phyloP scores from a whole-genome alignment of 2,797 vertebrate species.

The Harpagifer antarcticus region DNA sequence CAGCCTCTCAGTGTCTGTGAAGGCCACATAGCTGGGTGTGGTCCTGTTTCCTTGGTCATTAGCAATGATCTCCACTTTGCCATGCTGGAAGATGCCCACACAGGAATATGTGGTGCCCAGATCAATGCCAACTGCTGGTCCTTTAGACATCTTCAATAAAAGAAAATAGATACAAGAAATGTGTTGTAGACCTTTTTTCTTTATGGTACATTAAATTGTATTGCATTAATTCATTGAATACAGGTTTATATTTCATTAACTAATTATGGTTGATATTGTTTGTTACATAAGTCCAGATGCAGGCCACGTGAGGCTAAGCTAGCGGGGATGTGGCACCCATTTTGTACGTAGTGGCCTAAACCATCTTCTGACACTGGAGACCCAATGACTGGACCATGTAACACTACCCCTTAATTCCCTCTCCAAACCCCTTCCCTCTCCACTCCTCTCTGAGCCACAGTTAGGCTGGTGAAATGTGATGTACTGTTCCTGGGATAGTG shows the following conservation, averaged over 20 bases:
- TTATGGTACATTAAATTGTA: neutral
- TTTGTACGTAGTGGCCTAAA: neutral
- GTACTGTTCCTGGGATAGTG: slow-evolving; percentile 50
- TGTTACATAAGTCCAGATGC: slow-evolving; percentile 20
- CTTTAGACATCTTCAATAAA: slow-evolving; percentile 85
- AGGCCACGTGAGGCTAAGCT: slow-evolving; percentile 16
- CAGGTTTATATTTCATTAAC: neutral
- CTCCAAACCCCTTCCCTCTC: slow-evolving; percentile 17
- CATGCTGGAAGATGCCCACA: slow-evolving; percentile 89
- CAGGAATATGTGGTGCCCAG: slow-evolving; percentile 90
- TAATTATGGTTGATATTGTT: neutral
- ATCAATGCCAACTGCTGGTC: slow-evolving; percentile 88
- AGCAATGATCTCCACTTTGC: slow-evolving; percentile 89
- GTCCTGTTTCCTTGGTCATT: slow-evolving; percentile 91
- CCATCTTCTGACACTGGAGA: slow-evolving; percentile 29
- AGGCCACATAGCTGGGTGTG: slow-evolving; percentile 94
- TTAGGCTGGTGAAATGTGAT: slow-evolving; percentile 52
- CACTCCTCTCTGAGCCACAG: slow-evolving; percentile 40
- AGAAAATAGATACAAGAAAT: slow-evolving; percentile 1
- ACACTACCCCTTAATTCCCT: slow-evolving; percentile 22
- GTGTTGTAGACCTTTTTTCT: neutral
- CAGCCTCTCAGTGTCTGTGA: slow-evolving; percentile 91
- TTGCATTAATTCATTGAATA: neutral
- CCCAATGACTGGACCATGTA: slow-evolving; percentile 19
- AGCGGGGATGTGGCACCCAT: slow-evolving; percentile 3